Conservation (phyloP, 2,888 invertebrate species). For the Eupithecia inturbata region DNA sequence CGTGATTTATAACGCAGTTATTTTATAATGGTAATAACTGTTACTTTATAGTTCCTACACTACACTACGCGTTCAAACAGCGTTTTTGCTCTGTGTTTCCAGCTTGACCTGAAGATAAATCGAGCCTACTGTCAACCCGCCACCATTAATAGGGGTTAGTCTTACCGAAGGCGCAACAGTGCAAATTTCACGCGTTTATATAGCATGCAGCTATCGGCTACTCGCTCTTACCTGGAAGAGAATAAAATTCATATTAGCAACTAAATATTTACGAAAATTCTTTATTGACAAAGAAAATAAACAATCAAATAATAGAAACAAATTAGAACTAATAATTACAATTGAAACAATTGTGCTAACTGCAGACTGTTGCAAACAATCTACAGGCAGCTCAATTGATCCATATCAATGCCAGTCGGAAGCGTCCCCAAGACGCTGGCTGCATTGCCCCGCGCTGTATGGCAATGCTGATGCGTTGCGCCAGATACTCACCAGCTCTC, state of each 20-base stretch:
- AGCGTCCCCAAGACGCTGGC: too few relatives aligned
- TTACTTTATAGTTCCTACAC: not conserved
- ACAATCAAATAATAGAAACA: too few relatives aligned
- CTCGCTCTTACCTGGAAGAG: conserved; percentile 73
- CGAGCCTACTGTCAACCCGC: conserved; percentile 41
- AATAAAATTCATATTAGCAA: conserved; percentile 26
- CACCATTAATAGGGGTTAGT: conserved; percentile 49
- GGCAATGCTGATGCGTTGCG: too few relatives aligned
- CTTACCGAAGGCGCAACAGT: conserved; percentile 71
- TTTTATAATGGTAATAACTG: not conserved
- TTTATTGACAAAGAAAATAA: too few relatives aligned
- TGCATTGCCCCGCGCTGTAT: too few relatives aligned
- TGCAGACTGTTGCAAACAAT: too few relatives aligned
- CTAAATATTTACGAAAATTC: conserved; percentile 4
- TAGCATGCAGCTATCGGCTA: conserved; percentile 69
- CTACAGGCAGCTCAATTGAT: too few relatives aligned
- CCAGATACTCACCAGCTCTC: too few relatives aligned
- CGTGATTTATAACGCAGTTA: not conserved
- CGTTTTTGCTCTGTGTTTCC: not conserved
- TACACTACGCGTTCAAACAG: not conserved
- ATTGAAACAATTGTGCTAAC: too few relatives aligned
- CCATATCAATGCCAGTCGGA: too few relatives aligned
- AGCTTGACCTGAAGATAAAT: not conserved
- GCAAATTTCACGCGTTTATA: conserved; percentile 76
- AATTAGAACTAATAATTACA: too few relatives aligned